phyloP scores from a whole-genome alignment of 1,140 invertebrate species.

The Neotoxoptera formosana region DNA sequence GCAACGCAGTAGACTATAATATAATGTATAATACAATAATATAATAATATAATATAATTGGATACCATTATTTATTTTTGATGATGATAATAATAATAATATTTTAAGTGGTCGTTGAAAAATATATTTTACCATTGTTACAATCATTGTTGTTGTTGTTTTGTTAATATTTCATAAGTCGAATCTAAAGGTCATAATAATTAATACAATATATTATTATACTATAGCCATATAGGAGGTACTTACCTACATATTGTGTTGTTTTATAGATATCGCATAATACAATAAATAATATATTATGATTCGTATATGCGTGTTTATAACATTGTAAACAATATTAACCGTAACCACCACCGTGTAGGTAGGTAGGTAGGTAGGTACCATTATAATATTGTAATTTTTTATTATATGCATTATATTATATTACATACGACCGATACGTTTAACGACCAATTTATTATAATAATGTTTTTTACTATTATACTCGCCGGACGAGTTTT shows the following conservation, averaged over 20 bases:
- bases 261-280: neutral
- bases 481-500: neutral
- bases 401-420: too few species aligned
- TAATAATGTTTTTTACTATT: neutral
- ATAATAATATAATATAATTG: neutral
- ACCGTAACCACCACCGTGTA: neutral
- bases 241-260: too few species aligned
- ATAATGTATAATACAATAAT: neutral
- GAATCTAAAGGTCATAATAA: neutral
- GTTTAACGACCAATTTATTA: conserved; percentile 22
- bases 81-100: neutral
- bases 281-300: neutral
- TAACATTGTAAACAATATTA: conserved; percentile 17
- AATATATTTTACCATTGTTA: neutral
- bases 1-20: neutral
- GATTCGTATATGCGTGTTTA: neutral
- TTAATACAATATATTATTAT: too few species aligned
- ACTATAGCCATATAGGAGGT: neutral
- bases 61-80: neutral
- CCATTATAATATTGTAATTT: neutral
- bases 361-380: neutral
- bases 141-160: too few species aligned
- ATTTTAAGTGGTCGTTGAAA: neutral
- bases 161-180: neutral
- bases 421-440: neutral